Base-by-base conservation (phyloP, 23 tunicate genomes). In the Clavelina lepadiformis region DNA sequence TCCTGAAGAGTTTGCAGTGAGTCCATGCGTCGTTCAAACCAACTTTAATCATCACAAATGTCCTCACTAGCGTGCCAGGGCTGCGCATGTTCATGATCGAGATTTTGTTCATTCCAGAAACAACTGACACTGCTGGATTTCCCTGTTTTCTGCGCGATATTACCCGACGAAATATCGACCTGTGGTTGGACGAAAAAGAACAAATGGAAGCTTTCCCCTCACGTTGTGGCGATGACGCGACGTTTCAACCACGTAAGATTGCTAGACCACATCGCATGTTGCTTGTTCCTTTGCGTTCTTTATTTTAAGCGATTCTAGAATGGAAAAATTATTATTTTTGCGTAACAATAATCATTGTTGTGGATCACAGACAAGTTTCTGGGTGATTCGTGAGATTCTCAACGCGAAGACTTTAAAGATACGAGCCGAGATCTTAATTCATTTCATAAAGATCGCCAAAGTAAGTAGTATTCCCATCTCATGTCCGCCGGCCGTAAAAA, bases 161-260 rank as follows among this genome's bases (percentile, higher is more conserved):
- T 15, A 30, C 97, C 97, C 0, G 75, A 81, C 15, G 97, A 89
- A 38, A 24, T 94, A 34, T 65, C 92, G 47, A 46, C 85, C 52
- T 80, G 88, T 59, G 99, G 92, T 1, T 94, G 99, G 99, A 59
- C 60, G n/a, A 89, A 82, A 56, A 81, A 89, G 31, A 83, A 88
- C 38, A 94, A 94, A 57, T 58, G 34, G 62, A 65, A 76, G 64
- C 41, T 61, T 23, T 80, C 86, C 0, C 99, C 96, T 49, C 75
- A 86, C 34, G 96, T 94, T 3, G 82, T 77, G 28, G 98, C 75
- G 26, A 80, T 94, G 91, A 86, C 99, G n/a, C 86, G 76, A 31
- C 80, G 99, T 1, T 94, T 94, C 55, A 94, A 94, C 49, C 87
- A 89, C 49, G 92, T 83, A 22, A 75, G 89, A 11, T 41, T 11